These are phyloP conservation scores for Ligdia adustata DNA, from an alignment of 2,888 invertebrate genomes.

Conservation along the genomic window DNA sequence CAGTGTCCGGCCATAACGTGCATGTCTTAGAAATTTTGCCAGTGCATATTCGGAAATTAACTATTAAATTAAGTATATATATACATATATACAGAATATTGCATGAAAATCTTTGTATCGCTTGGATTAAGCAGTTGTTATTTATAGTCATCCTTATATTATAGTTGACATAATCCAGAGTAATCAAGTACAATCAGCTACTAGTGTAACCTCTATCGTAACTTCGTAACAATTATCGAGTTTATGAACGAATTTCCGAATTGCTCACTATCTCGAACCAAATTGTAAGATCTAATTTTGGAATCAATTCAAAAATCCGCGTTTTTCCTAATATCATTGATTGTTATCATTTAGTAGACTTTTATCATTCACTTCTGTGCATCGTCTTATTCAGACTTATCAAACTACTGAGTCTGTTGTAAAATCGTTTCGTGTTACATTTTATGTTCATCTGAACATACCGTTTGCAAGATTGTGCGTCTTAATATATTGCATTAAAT, in stretches of 20 bases:
- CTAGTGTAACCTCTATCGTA: constrained; percentile 49
- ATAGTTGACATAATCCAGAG: constrained; percentile 55
- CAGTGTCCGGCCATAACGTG: constrained; percentile 77
- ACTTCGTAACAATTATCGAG: constrained; percentile 63
- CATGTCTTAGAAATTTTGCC: constrained; percentile 70
- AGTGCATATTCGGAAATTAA: constrained; percentile 62
- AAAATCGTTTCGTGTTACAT: constrained; percentile 36
- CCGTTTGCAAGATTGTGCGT: no score
- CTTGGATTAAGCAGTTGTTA: constrained; percentile 54
- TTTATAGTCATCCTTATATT: constrained; percentile 47
- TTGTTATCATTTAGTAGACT: constrained; percentile 32
- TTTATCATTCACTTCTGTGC: constrained; percentile 28
- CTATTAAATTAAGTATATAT: constrained; percentile 56
- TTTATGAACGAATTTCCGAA: constrained; percentile 71
- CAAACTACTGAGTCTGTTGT: neutral
- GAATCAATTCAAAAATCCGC: constrained; percentile 44
- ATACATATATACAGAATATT: constrained; percentile 30
- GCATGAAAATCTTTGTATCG: constrained; percentile 63
- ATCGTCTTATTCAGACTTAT: constrained; percentile 27
- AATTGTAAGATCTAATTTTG: constrained; percentile 79
- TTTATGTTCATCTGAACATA: no score
- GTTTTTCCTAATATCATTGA: constrained; percentile 30
- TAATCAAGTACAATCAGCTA: constrained; percentile 74
- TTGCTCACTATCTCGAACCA: constrained; percentile 79
- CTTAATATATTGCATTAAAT: no score